A percentile compares a stretch with the other conserved stretches of the same genome.
Conservation (phyloP, 2,113 vertebrate genomes). For the Ciconia maguari region DNA sequence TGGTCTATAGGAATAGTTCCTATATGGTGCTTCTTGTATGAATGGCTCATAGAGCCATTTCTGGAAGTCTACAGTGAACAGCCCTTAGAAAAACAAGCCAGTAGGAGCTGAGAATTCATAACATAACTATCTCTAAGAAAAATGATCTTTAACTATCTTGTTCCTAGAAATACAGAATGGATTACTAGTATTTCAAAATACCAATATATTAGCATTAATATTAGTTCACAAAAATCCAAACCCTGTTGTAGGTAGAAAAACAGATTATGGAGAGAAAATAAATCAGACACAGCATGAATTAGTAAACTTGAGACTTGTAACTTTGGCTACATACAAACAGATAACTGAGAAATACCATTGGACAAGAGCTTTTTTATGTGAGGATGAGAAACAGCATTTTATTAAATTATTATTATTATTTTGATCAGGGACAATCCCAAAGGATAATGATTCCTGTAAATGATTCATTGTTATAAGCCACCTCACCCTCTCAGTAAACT, state of each 20-base stretch:
- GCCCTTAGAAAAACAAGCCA: background rate
- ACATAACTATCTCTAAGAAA: background rate
- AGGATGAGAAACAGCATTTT: background rate
- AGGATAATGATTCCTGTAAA: constrained; percentile 34
- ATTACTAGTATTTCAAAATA: background rate
- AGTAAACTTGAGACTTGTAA: background rate
- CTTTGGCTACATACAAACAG: background rate
- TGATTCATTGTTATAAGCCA: constrained; percentile 8
- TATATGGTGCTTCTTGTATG: background rate
- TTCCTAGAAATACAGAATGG: background rate
- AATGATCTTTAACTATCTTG: background rate
- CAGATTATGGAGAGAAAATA: background rate
- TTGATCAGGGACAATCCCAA: constrained; percentile 7
- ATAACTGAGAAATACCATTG: background rate
- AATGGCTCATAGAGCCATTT: background rate
- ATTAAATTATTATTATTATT: constrained; percentile 53
- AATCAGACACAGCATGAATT: background rate
- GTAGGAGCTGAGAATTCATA: background rate
- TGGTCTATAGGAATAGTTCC: background rate
- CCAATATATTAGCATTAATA: background rate
- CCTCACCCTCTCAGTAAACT: background rate
- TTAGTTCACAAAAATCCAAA: background rate
- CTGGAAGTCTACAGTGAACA: background rate
- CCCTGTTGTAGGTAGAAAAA: background rate
- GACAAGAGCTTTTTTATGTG: background rate